These are phyloP conservation scores for Platyscapa corneri DNA, from an alignment of 1,140 invertebrate species.

Conservation along the genomic window DNA sequence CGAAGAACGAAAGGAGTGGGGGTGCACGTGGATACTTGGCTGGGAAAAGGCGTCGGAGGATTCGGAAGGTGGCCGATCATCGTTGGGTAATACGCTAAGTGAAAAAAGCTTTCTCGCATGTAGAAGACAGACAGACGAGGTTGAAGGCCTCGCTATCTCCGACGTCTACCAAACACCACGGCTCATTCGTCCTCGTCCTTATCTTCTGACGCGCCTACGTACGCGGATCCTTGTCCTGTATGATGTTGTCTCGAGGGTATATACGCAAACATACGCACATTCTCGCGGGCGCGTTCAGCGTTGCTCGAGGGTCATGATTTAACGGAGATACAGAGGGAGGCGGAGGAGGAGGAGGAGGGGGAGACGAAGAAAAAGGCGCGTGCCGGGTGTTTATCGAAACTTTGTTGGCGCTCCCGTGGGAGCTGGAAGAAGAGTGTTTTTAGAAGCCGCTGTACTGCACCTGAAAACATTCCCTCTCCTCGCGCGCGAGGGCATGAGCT, in stretches of 20 bases:
- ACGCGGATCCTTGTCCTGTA: constrained; percentile 48
- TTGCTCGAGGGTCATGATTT: not conserved
- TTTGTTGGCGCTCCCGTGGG: constrained; percentile 55
- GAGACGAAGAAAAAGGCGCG: constrained; percentile 53
- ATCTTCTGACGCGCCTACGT: no score
- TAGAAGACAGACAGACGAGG: not conserved
- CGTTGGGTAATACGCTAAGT: constrained; percentile 60
- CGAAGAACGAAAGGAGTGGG: not conserved
- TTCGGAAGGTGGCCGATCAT: constrained; percentile 56
- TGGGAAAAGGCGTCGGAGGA: constrained; percentile 15
- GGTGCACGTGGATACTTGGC: not conserved
- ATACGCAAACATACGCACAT: constrained; percentile 15
- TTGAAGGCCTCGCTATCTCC: constrained; percentile 44
- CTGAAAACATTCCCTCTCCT: constrained; percentile 19
- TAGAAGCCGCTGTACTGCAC: constrained; percentile 20
- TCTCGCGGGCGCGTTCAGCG: constrained; percentile 53
- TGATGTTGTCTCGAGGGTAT: constrained; percentile 59
- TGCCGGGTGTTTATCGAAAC: constrained; percentile 61
- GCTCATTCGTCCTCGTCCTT: not conserved
- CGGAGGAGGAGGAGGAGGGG: no score
- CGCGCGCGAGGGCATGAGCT: not conserved
- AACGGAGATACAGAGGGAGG: not conserved
- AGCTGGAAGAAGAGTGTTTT: constrained; percentile 51
- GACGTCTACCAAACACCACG: not conserved
- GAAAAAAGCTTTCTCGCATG: constrained; percentile 58